phyloP scores from a whole-genome alignment of 2,888 invertebrate species.

The Balanococcus diminutus region DNA sequence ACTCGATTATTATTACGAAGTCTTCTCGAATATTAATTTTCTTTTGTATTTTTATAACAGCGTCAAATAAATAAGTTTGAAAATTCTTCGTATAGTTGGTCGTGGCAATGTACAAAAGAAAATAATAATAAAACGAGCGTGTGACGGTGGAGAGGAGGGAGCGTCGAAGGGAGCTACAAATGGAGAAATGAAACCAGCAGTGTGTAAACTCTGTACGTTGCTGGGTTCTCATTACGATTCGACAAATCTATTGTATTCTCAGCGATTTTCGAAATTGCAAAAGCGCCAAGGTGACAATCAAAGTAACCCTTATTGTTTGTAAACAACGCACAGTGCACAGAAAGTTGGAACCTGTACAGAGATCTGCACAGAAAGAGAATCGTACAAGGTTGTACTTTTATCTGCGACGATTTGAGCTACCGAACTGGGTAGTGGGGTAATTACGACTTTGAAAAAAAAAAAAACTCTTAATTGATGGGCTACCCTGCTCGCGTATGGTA shows the following conservation, averaged over 20 bases:
- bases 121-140: not conserved
- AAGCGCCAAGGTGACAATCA: not conserved
- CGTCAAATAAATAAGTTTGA: slow-evolving; percentile 23
- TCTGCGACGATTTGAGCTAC: not conserved
- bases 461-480: not conserved
- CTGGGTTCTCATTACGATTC: not conserved
- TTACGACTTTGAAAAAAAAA: not conserved
- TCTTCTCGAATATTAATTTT: slow-evolving; percentile 11
- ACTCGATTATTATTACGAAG: not conserved
- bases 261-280: not conserved
- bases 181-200: slow-evolving; percentile 7
- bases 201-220: not conserved
- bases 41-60: not conserved
- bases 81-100: not conserved
- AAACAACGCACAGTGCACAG: too few species aligned
- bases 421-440: not conserved
- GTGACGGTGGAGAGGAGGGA: not conserved
- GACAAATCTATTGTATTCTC: slow-evolving; percentile 20
- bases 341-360: not conserved
- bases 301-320: not conserved
- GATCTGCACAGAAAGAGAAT: not conserved
- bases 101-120: not conserved
- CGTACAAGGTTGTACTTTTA: not conserved
- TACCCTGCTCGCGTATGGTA: not conserved
- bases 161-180: not conserved